Evolutionary conservation across 2,113 vertebrate genomes (phyloP).

Genomic region (Steatornis caripensis): DNA sequence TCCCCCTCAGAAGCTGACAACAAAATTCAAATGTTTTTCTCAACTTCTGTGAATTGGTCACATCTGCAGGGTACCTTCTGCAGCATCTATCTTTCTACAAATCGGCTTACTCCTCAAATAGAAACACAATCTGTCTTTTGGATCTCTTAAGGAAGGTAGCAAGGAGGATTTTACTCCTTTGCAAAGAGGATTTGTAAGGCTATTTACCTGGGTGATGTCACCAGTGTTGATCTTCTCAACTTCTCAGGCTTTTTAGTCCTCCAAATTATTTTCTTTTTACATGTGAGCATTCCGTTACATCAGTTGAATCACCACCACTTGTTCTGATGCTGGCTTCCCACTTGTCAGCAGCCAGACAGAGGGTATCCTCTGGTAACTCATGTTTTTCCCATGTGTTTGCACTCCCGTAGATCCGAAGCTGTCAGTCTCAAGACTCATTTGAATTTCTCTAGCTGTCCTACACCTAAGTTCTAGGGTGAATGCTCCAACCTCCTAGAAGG

Average conservation of each 20-base stretch:
- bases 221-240: neutral
- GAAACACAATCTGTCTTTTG: neutral
- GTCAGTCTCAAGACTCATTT: neutral
- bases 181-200: neutral
- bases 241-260: neutral
- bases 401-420: neutral
- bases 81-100: neutral
- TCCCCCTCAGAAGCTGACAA: neutral
- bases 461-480: neutral
- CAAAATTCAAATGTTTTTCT: neutral
- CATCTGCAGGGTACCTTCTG: neutral
- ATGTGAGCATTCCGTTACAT: neutral
- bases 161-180: neutral
- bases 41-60: neutral
- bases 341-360: neutral
- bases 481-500: neutral
- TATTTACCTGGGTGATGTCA: neutral
- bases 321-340: neutral
- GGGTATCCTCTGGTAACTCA: neutral
- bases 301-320: neutral
- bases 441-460: neutral
- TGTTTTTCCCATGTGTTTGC: neutral
- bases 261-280: neutral
- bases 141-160: neutral
- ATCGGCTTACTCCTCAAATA: neutral